Conservation (phyloP, 1,140 invertebrate genomes). For the Pogonognathellus flavescens region DNA sequence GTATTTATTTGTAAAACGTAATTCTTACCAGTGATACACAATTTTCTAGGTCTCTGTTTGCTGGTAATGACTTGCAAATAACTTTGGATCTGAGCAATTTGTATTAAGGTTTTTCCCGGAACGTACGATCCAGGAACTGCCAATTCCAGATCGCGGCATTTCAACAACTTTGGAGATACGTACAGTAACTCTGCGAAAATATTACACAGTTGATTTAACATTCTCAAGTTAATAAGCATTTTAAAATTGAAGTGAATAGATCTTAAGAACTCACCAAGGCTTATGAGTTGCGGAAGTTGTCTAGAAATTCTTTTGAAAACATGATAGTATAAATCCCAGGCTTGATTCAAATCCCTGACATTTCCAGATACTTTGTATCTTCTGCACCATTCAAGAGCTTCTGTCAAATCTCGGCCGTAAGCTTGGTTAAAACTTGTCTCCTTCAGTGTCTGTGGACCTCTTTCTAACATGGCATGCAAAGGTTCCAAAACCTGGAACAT, state of each 20-base stretch:
- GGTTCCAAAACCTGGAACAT: constrained; percentile 98
- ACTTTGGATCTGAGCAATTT: constrained; percentile 90
- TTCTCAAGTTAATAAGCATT: no score
- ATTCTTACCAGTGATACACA: constrained; percentile 85
- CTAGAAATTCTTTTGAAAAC: constrained; percentile 95
- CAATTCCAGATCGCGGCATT: constrained; percentile 91
- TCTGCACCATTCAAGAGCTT: constrained; percentile 95
- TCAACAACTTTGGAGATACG: constrained; percentile 91
- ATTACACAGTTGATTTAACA: no score
- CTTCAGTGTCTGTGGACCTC: constrained; percentile 94
- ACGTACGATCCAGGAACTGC: constrained; percentile 97
- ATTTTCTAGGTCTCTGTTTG: constrained; percentile 96
- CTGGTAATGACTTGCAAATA: constrained; percentile 93
- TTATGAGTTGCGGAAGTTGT: constrained; percentile 91
- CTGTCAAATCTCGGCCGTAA: constrained; percentile 92
- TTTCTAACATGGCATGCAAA: constrained; percentile 92
- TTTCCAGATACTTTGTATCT: constrained; percentile 87
- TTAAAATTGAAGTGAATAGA: no score
- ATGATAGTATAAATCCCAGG: constrained; percentile 99
- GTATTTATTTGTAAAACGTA: background rate
- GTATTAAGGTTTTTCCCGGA: constrained; percentile 86
- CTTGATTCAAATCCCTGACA: constrained; percentile 88
- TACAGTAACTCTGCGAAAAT: constrained; percentile 84
- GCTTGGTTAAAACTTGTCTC: constrained; percentile 95
- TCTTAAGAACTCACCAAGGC: constrained; percentile 71